Percentiles rank a stretch among this genome's conserved stretches.
phyloP scores from a whole-genome alignment of 2,888 invertebrate genomes.

The Oasisia sp. region DNA sequence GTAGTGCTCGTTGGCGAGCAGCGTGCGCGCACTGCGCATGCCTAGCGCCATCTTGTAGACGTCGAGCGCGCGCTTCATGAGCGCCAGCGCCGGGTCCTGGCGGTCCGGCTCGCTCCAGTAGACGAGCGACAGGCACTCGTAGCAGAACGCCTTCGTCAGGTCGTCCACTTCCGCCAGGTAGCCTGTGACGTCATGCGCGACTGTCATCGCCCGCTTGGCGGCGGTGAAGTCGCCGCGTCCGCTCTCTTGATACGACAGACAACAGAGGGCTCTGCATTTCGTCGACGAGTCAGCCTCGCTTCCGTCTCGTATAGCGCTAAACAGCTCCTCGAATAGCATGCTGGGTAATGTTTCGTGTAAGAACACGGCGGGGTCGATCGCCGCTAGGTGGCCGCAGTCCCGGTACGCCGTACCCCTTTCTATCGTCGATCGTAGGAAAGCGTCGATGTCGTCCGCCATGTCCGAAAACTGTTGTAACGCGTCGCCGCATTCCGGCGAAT shows the following conservation, averaged over 20 bases:
- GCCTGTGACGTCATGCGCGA: slow-evolving; percentile 20
- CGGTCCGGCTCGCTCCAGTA: slow-evolving; percentile 30
- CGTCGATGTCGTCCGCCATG: slow-evolving; percentile 17
- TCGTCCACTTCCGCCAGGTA: slow-evolving; percentile 26
- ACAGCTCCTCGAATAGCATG: background rate
- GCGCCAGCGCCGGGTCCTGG: slow-evolving; percentile 24
- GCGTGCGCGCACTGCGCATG: slow-evolving; percentile 31
- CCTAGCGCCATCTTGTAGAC: slow-evolving; percentile 31
- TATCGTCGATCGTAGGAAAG: background rate
- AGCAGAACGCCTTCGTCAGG: slow-evolving; percentile 31
- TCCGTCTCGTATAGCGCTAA: background rate
- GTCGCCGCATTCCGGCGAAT: background rate
- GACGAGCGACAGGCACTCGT: slow-evolving; percentile 27
- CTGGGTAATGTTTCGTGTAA: background rate
- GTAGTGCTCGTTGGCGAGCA: slow-evolving; percentile 41
- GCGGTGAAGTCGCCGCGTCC: slow-evolving; percentile 21
- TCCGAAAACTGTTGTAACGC: background rate
- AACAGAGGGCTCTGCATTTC: slow-evolving; percentile 30
- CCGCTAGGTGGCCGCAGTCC: background rate
- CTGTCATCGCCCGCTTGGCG: slow-evolving; percentile 26
- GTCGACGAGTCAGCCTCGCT: background rate
- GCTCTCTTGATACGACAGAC: slow-evolving; percentile 33
- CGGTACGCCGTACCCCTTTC: background rate
- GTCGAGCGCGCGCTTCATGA: slow-evolving; percentile 38
- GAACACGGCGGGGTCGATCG: slow-evolving; percentile 8